These are phyloP conservation scores for Erebia aethiops DNA, from an alignment of 2,888 invertebrate genomes.

Conservation along the genomic window DNA sequence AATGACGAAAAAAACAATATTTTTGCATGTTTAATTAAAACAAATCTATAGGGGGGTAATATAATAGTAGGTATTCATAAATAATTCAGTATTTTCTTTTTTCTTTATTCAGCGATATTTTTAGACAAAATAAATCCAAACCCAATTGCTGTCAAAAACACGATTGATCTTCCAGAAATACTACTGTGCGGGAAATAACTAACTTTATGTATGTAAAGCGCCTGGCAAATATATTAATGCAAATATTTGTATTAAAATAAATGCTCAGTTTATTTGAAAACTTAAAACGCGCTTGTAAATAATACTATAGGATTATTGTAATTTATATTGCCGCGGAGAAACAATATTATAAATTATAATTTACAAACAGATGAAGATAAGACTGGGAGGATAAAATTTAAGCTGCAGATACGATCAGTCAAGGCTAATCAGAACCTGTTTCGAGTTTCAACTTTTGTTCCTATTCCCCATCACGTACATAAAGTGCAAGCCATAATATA, in stretches of 20 bases:
- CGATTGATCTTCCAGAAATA: no score
- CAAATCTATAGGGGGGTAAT: no score
- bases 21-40: no score
- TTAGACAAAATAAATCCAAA: no score
- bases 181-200: no score
- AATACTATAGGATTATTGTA: neutral
- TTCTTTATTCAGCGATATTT: no score
- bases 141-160: no score
- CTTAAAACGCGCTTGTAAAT: neutral
- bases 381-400: constrained; percentile 27
- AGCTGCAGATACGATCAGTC: constrained; percentile 29
- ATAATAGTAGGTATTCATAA: no score
- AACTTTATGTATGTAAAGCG: neutral
- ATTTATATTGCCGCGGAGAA: constrained; percentile 9
- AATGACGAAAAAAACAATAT: no score
- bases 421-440: constrained; percentile 31
- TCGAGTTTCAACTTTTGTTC: constrained; percentile 35
- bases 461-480: constrained; percentile 29
- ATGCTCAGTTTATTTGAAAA: constrained; percentile 1
- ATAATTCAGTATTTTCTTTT: no score
- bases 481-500: constrained; percentile 28
- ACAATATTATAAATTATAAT: constrained; percentile 26
- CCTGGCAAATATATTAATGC: constrained; percentile 15
- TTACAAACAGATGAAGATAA: constrained; percentile 28
- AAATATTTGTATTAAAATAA: constrained; percentile 13